These are phyloP conservation scores for Semotilus atromaculatus DNA, from an alignment of 2,797 vertebrate genomes.

Conservation along the genomic window DNA sequence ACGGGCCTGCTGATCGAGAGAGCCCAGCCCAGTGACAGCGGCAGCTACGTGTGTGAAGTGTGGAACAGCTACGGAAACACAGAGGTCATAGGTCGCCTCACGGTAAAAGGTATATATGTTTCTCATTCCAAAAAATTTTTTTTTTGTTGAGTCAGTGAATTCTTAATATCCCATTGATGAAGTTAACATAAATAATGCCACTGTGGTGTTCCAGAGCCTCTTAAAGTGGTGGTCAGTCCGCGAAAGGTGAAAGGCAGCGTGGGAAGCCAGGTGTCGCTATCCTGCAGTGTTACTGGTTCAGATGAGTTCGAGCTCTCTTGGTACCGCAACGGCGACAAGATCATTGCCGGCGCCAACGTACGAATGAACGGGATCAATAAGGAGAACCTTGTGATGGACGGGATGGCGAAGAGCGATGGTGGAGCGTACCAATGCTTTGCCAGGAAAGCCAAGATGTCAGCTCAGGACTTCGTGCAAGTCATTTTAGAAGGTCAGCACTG, in stretches of 20 bases:
- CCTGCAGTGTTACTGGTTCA: slow-evolving; percentile 91
- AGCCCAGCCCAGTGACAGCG: slow-evolving; percentile 87
- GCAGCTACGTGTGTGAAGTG: slow-evolving; percentile 95
- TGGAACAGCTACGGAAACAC: slow-evolving; percentile 98
- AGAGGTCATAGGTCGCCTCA: slow-evolving; percentile 89
- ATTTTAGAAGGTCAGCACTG: slow-evolving; percentile 92
- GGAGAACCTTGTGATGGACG: slow-evolving; percentile 96
- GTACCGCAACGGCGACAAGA: slow-evolving; percentile 97
- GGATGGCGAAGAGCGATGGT: slow-evolving; percentile 96
- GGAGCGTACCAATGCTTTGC: slow-evolving; percentile 98
- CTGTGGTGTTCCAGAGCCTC: slow-evolving; percentile 80
- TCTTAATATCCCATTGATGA: not conserved
- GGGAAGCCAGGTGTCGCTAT: slow-evolving; percentile 95
- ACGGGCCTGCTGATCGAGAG: slow-evolving; percentile 93
- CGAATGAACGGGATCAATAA: slow-evolving; percentile 90
- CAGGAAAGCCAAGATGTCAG: slow-evolving; percentile 92
- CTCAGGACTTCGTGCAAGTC: slow-evolving; percentile 97
- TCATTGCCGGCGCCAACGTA: slow-evolving; percentile 90
- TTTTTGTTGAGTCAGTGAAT: not conserved
- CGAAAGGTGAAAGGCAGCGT: slow-evolving; percentile 97
- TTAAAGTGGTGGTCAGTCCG: slow-evolving; percentile 93
- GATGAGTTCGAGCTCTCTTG: slow-evolving; percentile 95
- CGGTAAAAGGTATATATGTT: slow-evolving; percentile 90
- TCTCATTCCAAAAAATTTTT: no score
- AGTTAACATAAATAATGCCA: not conserved